These are phyloP conservation scores for Pyralis farinalis DNA, from an alignment of 2,888 invertebrate genomes.

Conservation along the genomic window DNA sequence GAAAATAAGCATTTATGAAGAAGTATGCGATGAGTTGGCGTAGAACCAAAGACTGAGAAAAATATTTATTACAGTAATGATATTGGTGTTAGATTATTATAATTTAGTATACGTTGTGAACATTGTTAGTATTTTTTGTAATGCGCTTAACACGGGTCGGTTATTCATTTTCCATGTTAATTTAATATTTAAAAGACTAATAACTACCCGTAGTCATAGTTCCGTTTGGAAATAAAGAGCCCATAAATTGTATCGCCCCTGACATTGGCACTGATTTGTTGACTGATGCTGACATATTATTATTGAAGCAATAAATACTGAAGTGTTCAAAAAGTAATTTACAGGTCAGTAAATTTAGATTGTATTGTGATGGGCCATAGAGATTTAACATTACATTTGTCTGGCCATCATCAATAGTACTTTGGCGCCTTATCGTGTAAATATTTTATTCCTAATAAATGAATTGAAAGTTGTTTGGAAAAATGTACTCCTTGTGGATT, in stretches of 20 bases:
- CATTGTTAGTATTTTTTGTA: slow-evolving; percentile 23
- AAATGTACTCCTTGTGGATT: neutral
- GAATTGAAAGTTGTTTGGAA: neutral
- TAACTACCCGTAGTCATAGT: neutral
- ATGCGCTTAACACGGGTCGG: slow-evolving; percentile 23
- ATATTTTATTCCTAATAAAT: neutral
- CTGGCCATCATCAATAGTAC: neutral
- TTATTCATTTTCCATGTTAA: slow-evolving; percentile 18
- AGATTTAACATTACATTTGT: neutral
- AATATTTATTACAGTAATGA: slow-evolving; percentile 63
- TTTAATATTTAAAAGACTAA: slow-evolving; percentile 7
- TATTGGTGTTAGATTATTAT: slow-evolving; percentile 65
- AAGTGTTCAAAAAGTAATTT: slow-evolving; percentile 23
- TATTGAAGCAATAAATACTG: slow-evolving; percentile 28
- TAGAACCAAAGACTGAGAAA: slow-evolving; percentile 72
- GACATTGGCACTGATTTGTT: slow-evolving; percentile 13
- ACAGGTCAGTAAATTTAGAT: slow-evolving; percentile 14
- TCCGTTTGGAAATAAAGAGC: neutral
- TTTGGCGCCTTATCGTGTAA: neutral
- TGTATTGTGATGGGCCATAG: neutral
- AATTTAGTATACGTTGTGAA: slow-evolving; percentile 32
- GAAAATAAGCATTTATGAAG: slow-evolving; percentile 44
- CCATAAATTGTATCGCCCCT: slow-evolving; percentile 16
- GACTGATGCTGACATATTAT: no score
- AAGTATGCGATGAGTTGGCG: slow-evolving; percentile 58